Percentiles rank a stretch among this genome's conserved stretches.
Conservation (phyloP, 2,797 vertebrate species). For the Triplophysa bombifrons region DNA sequence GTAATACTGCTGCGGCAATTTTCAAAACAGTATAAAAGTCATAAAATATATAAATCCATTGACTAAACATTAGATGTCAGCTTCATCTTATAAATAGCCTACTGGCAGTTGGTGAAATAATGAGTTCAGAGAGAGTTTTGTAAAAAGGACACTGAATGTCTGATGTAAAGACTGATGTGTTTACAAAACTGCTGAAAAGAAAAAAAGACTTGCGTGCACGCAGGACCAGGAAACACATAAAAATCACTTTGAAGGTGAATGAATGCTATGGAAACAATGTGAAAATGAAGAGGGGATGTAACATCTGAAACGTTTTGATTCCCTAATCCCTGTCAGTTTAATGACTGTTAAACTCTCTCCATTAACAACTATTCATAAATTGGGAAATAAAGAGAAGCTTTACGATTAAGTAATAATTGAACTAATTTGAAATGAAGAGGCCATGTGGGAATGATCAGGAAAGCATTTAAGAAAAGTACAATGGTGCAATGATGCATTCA, state of each 20-base stretch:
- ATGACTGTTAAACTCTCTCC: neutral
- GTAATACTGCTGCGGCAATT: too few species aligned
- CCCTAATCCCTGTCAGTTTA: neutral
- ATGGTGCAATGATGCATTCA: too few species aligned
- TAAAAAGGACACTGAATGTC: neutral
- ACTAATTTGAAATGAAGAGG: too few species aligned
- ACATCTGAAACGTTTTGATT: neutral
- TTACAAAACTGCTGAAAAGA: neutral
- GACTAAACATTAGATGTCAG: neutral
- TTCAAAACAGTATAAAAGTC: too few species aligned
- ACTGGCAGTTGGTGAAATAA: neutral
- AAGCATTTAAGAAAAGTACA: too few species aligned
- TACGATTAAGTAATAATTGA: too few species aligned
- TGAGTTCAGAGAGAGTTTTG: neutral
- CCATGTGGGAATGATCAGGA: too few species aligned
- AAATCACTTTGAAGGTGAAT: neutral
- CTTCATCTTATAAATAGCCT: neutral
- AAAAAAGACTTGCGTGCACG: neutral
- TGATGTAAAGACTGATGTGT: too few species aligned
- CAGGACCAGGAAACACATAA: neutral
- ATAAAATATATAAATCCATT: neutral
- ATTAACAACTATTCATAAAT: too few species aligned
- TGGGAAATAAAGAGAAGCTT: too few species aligned
- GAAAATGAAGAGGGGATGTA: neutral
- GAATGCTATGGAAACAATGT: neutral